Evolutionary conservation across 2,113 vertebrate genomes (phyloP).

Genomic region (Oenanthe oenanthe): DNA sequence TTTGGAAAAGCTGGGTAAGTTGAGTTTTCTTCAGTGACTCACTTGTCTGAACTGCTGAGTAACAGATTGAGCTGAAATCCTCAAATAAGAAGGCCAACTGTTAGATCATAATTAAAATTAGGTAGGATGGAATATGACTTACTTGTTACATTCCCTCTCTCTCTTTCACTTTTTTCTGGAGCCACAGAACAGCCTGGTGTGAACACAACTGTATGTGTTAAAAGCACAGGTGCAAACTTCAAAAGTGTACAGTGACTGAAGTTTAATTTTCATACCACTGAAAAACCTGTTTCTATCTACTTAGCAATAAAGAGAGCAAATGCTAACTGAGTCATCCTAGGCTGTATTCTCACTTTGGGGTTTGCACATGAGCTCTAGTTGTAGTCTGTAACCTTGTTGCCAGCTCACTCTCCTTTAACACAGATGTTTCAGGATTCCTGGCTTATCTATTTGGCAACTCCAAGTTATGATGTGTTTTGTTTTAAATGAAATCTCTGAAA

Average conservation of each 20-base stretch:
- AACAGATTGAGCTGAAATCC: background rate
- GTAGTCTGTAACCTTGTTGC: background rate
- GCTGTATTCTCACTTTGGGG: background rate
- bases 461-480: background rate
- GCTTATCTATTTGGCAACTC: background rate
- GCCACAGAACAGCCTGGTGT: background rate
- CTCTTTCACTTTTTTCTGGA: background rate
- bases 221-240: background rate
- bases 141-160: background rate
- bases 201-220: background rate
- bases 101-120: background rate
- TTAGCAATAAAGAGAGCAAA: background rate
- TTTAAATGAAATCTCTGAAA: background rate
- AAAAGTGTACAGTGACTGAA: background rate
- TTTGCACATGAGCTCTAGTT: background rate
- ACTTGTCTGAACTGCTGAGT: background rate
- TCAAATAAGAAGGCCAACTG: background rate
- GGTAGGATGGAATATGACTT: background rate
- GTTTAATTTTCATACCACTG: background rate
- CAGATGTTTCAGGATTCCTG: background rate
- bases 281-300: background rate
- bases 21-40: background rate
- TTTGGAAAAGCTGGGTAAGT: constrained; percentile 93
- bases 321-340: background rate
- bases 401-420: background rate